These are phyloP conservation scores for Ectropis grisescens DNA, from an alignment of 1,140 invertebrate genomes.

Conservation along the genomic window DNA sequence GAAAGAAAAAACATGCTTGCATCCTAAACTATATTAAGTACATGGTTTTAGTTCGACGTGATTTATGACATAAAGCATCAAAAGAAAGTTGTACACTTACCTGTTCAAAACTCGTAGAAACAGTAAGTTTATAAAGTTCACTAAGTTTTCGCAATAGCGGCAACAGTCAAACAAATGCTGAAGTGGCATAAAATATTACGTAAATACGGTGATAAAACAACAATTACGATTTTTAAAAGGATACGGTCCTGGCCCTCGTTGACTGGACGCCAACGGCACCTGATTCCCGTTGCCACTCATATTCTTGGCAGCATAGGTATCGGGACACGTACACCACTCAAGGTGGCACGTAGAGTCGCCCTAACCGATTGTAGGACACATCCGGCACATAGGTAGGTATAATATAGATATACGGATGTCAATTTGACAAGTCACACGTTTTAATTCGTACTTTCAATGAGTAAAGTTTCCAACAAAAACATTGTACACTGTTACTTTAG, in stretches of 20 bases:
- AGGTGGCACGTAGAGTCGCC: slow-evolving; percentile 64
- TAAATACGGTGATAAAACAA: slow-evolving; percentile 53
- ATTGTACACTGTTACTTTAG: slow-evolving; percentile 55
- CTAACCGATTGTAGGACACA: slow-evolving; percentile 68
- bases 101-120: too few relatives aligned
- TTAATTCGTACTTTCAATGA: slow-evolving; percentile 49
- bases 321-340: slow-evolving; percentile 65
- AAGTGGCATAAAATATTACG: slow-evolving; percentile 57
- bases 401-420: slow-evolving; percentile 46
- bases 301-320: slow-evolving; percentile 65
- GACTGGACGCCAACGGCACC: slow-evolving; percentile 61
- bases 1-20: too few relatives aligned
- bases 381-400: slow-evolving; percentile 60
- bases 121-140: too few relatives aligned
- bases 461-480: slow-evolving; percentile 61
- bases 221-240: slow-evolving; percentile 45
- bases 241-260: slow-evolving; percentile 61
- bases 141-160: too few relatives aligned
- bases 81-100: too few relatives aligned
- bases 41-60: too few relatives aligned
- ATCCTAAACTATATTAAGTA: too few relatives aligned
- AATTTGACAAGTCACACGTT: slow-evolving; percentile 57
- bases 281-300: slow-evolving; percentile 67
- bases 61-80: too few relatives aligned
- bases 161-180: slow-evolving; percentile 37